phyloP scores from a whole-genome alignment of 2,888 invertebrate species.

The Herminia tarsipennalis region DNA sequence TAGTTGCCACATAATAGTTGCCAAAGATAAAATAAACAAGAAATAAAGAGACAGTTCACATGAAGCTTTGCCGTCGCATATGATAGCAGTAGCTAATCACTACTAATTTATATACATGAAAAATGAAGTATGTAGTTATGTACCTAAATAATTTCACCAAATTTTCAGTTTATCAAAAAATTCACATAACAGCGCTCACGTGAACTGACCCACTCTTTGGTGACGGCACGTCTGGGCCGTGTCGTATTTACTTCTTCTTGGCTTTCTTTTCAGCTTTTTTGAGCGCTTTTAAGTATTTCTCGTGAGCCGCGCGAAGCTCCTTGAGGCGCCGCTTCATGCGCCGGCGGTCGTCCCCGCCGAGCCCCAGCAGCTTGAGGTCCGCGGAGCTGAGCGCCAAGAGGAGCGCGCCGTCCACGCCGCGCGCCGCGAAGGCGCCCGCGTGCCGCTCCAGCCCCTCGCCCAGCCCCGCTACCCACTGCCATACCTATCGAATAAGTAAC shows the following conservation, averaged over 20 bases:
- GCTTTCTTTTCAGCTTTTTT: constrained; percentile 94
- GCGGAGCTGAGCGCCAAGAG: constrained; percentile 95
- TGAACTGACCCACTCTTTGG: constrained; percentile 60
- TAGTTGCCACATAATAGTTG: constrained; percentile 20
- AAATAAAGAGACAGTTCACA: constrained; percentile 43
- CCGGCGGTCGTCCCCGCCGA: constrained; percentile 92
- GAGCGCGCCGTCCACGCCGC: constrained; percentile 95
- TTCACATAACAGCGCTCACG: constrained; percentile 28
- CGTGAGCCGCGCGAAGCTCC: constrained; percentile 92
- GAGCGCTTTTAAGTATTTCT: constrained; percentile 94
- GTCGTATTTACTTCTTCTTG: constrained; percentile 86
- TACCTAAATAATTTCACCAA: background rate
- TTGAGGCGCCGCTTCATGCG: constrained; percentile 93
- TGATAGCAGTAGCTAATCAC: background rate
- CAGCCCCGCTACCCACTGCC: constrained; percentile 94
- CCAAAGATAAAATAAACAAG: constrained; percentile 21
- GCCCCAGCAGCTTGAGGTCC: constrained; percentile 95
- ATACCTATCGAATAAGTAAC: no score
- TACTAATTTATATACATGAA: background rate
- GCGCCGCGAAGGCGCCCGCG: constrained; percentile 94
- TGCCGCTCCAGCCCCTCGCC: constrained; percentile 95
- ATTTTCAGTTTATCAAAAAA: no score
- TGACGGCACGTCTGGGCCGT: constrained; percentile 39
- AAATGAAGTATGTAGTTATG: constrained; percentile 5
- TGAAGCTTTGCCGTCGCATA: constrained; percentile 18